phyloP scores from a whole-genome alignment of 2,797 vertebrate species.

The Melanotaenia maccullochi region DNA sequence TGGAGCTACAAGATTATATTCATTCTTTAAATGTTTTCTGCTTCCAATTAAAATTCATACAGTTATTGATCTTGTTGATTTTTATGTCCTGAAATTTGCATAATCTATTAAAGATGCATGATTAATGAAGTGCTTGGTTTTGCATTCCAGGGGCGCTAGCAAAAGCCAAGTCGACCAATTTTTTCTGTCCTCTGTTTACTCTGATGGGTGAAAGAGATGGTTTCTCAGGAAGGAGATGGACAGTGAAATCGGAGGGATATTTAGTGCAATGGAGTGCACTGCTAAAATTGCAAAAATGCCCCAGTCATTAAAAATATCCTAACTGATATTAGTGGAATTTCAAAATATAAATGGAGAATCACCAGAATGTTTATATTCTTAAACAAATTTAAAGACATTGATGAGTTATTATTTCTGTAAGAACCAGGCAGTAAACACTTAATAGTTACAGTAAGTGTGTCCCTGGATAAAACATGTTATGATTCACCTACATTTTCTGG shows the following conservation, averaged over 20 bases:
- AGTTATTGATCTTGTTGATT: conserved; percentile 99
- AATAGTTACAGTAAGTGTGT: conserved; percentile 7
- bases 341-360: neutral
- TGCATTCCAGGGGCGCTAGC: conserved; percentile 74
- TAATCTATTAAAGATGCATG: conserved; percentile 99
- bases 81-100: conserved; percentile 94
- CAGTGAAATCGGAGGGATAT: conserved; percentile 49
- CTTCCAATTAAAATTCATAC: conserved; percentile 96
- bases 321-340: neutral
- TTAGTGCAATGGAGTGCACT: conserved; percentile 33
- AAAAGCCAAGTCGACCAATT: conserved; percentile 72
- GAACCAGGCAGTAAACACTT: conserved; percentile 3
- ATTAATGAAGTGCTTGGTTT: conserved; percentile 92
- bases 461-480: conserved; percentile 39
- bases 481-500: conserved; percentile 57
- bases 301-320: neutral
- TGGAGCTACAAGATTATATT: conserved; percentile 86
- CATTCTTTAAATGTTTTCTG: conserved; percentile 91
- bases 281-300: conserved; percentile 13
- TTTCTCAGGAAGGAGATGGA: conserved; percentile 51
- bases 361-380: neutral
- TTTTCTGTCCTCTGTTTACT: conserved; percentile 79
- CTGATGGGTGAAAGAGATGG: conserved; percentile 66
- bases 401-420: neutral
- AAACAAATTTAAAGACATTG: neutral